phyloP scores from a whole-genome alignment of 2,113 vertebrate genomes.

The Junco hyemalis region DNA sequence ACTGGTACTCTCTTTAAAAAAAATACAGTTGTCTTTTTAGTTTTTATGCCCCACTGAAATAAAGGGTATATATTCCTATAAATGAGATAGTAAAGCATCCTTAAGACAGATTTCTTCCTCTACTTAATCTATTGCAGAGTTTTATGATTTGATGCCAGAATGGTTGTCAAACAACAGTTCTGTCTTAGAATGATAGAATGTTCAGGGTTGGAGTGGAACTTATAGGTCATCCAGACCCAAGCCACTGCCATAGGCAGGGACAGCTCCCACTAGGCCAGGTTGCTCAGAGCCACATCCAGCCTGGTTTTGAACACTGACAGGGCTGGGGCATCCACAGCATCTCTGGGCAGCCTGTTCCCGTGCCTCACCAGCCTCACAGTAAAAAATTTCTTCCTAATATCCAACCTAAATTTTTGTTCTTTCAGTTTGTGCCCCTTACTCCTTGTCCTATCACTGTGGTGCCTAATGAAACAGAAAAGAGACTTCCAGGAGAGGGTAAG shows the following conservation, averaged over 20 bases:
- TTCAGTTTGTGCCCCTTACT: neutral
- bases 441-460: neutral
- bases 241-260: neutral
- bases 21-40: neutral
- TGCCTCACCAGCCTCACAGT: neutral
- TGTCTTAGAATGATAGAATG: neutral
- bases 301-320: neutral
- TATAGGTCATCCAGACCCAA: neutral
- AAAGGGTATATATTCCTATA: neutral
- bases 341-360: neutral
- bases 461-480: neutral
- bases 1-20: neutral
- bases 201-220: neutral
- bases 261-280: neutral
- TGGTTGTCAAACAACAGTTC: neutral
- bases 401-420: neutral
- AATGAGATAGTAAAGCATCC: neutral
- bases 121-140: neutral
- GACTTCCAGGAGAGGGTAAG: neutral
- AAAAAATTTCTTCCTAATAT: neutral
- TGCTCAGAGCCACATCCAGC: neutral
- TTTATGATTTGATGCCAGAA: neutral
- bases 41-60: neutral
- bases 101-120: neutral
- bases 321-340: neutral